These are phyloP conservation scores for Lepidostoma basale DNA, from an alignment of 1,140 invertebrate genomes.

Conservation along the genomic window DNA sequence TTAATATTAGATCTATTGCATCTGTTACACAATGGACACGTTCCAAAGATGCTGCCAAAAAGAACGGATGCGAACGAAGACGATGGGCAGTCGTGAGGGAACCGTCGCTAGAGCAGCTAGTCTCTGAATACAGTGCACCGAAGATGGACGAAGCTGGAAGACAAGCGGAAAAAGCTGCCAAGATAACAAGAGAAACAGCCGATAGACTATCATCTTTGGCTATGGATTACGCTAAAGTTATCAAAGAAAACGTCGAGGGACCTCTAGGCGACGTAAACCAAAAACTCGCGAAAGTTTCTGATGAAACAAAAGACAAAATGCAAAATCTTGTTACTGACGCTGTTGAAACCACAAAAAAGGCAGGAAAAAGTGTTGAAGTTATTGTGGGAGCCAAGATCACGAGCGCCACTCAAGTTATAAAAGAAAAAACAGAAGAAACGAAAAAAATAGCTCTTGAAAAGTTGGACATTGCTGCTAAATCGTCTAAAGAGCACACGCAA, in stretches of 20 bases:
- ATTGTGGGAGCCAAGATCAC: background rate
- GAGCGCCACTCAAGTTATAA: conserved; percentile 11
- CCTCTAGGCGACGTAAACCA: background rate
- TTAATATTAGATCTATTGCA: too few species aligned
- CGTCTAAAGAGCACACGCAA: conserved; percentile 26
- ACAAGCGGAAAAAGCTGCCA: background rate
- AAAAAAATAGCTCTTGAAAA: conserved; percentile 21
- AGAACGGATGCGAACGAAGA: too few species aligned
- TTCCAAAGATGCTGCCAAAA: too few species aligned
- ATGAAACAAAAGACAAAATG: conserved; percentile 1
- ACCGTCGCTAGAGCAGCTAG: too few species aligned
- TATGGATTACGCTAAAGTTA: background rate
- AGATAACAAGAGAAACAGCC: background rate
- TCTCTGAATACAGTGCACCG: too few species aligned
- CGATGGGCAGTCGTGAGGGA: too few species aligned
- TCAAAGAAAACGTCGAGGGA: conserved; percentile 6
- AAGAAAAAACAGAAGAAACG: conserved; percentile 22
- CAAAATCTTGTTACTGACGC: background rate
- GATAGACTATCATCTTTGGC: conserved; percentile 5
- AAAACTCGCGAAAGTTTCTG: background rate
- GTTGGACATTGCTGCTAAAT: conserved; percentile 1
- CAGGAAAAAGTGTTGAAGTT: background rate
- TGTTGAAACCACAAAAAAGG: background rate
- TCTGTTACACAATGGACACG: too few species aligned
- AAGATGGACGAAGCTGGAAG: conserved; percentile 17